Percentiles rank a stretch among this genome's conserved stretches.
These are phyloP conservation scores for Eupeodes luniger DNA, from an alignment of 2,888 invertebrate genomes.

Conservation along the genomic window DNA sequence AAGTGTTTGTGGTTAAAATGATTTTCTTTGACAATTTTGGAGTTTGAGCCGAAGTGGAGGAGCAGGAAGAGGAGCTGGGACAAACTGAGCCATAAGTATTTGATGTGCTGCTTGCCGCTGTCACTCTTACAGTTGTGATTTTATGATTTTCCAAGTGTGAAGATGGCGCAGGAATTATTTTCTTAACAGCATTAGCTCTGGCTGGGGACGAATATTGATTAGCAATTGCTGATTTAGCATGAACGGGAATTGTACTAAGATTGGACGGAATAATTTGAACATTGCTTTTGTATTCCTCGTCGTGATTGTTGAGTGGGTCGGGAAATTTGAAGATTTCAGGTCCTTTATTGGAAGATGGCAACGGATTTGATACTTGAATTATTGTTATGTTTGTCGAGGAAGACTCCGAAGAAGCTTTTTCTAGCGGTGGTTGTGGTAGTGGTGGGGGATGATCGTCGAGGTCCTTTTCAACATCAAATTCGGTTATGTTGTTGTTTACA, in stretches of 20 bases:
- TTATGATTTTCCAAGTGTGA: constrained; percentile 78
- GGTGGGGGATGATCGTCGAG: constrained; percentile 55
- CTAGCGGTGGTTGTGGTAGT: constrained; percentile 14
- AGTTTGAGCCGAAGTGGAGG: constrained; percentile 76
- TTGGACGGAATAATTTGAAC: constrained; percentile 85
- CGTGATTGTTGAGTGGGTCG: constrained; percentile 78
- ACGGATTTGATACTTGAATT: constrained; percentile 86
- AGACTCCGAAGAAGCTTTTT: constrained; percentile 49
- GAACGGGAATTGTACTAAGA: constrained; percentile 82
- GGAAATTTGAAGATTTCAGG: constrained; percentile 83
- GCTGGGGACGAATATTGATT: constrained; percentile 82
- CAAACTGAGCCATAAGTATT: constrained; percentile 73
- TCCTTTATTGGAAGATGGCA: constrained; percentile 79
- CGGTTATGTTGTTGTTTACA: constrained; percentile 78
- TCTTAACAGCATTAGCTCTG: constrained; percentile 75
- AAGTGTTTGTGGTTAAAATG: constrained; percentile 82
- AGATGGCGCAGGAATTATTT: constrained; percentile 72
- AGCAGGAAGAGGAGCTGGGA: constrained; percentile 54
- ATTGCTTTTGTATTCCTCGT: constrained; percentile 83
- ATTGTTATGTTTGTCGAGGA: constrained; percentile 85
- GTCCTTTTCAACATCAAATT: constrained; percentile 77
- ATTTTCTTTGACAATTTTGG: constrained; percentile 82
- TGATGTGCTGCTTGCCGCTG: constrained; percentile 73
- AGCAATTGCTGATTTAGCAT: constrained; percentile 75
- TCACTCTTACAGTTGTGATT: constrained; percentile 82